Evolutionary conservation across 2,888 invertebrate genomes (phyloP).

Genomic region (Sarcophaga rosellei): DNA sequence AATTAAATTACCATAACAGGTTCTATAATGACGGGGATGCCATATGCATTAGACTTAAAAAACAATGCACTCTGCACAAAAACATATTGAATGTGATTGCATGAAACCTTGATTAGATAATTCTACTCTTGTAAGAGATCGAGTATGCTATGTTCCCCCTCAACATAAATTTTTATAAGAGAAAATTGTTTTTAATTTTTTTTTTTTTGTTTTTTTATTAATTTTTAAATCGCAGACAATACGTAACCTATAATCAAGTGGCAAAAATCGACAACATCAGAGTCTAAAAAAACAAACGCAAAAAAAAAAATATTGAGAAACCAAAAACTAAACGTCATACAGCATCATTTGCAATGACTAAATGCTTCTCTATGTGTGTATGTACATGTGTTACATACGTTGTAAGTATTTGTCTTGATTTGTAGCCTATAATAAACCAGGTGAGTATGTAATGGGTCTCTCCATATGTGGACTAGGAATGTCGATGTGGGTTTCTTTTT

Average conservation of each 20-base stretch:
- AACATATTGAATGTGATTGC: too few relatives aligned
- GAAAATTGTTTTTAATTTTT: too few relatives aligned
- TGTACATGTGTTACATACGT: neutral
- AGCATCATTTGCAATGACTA: constrained; percentile 26
- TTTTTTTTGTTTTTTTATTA: too few relatives aligned
- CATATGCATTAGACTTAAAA: too few relatives aligned
- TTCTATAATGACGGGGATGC: too few relatives aligned
- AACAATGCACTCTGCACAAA: too few relatives aligned
- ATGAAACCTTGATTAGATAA: too few relatives aligned
- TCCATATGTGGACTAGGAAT: constrained; percentile 44
- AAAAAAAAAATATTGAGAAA: neutral
- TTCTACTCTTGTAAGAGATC: too few relatives aligned
- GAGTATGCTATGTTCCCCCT: too few relatives aligned
- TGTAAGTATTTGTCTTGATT: constrained; percentile 13
- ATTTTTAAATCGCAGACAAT: constrained; percentile 13
- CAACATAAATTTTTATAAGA: too few relatives aligned
- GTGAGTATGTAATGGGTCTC: constrained; percentile 51
- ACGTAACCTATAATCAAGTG: constrained; percentile 70
- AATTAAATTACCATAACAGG: too few relatives aligned
- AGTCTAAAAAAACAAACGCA: constrained; percentile 24
- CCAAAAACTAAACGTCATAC: constrained; percentile 28
- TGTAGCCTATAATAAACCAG: constrained; percentile 60
- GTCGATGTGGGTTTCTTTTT: constrained; percentile 53
- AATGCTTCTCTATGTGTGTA: neutral
- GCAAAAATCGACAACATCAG: constrained; percentile 59